A percentile compares a stretch with the other conserved stretches of the same genome.
Conservation (phyloP, 2,888 invertebrate genomes). For the Pseudococcus longispinus region DNA sequence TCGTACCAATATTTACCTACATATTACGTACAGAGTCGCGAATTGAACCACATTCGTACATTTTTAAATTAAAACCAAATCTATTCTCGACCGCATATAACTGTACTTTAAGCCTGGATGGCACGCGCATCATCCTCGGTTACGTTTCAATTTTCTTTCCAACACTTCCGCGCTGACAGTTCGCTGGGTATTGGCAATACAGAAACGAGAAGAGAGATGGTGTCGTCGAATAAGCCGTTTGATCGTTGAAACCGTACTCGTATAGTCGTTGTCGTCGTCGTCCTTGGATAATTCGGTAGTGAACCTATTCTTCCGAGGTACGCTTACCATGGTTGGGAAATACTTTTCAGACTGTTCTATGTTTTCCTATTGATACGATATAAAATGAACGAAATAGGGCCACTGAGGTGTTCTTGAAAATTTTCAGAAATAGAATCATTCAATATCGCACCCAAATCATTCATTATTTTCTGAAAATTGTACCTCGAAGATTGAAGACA, state of each 20-base stretch:
- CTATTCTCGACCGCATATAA: slow-evolving; percentile 22
- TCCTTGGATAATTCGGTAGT: slow-evolving; percentile 20
- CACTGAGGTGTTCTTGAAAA: not conserved
- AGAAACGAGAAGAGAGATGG: not conserved
- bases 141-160: not conserved
- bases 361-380: not conserved
- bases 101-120: slow-evolving; percentile 3
- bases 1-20: slow-evolving; percentile 3
- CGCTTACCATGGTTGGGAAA: not conserved
- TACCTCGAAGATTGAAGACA: too few species aligned
- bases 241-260: not conserved
- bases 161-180: not conserved
- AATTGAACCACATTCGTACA: slow-evolving; percentile 14
- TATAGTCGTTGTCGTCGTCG: not conserved
- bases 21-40: not conserved
- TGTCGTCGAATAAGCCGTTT: slow-evolving; percentile 18
- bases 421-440: not conserved
- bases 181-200: not conserved
- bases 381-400: not conserved
- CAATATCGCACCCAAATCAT: too few species aligned
- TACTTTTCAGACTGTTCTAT: not conserved
- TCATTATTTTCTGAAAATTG: too few species aligned
- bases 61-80: slow-evolving; percentile 31
- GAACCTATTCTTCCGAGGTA: not conserved
- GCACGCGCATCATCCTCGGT: slow-evolving; percentile 11